A percentile compares a stretch with the other conserved stretches of the same genome.
These are phyloP conservation scores for Myopa testacea DNA, from an alignment of 2,888 invertebrate genomes.

Conservation along the genomic window DNA sequence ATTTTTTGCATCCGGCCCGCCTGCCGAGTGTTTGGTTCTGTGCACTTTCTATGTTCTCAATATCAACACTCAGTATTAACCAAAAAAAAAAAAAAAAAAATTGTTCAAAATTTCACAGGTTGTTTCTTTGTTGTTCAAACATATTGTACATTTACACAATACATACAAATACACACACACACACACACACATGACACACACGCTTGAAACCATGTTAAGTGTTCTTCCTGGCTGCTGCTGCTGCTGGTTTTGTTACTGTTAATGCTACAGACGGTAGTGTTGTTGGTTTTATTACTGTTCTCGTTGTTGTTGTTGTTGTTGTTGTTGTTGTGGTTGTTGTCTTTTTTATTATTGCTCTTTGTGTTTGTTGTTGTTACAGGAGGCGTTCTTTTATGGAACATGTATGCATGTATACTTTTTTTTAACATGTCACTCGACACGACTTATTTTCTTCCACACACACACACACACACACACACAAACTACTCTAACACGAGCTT, in stretches of 20 bases:
- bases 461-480: slow-evolving; percentile 10
- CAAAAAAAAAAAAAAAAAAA: slow-evolving; percentile 9
- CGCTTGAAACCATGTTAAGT: slow-evolving; percentile 32
- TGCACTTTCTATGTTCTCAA: neutral
- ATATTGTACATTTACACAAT: too few relatives aligned
- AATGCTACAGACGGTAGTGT: too few relatives aligned
- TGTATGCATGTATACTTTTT: neutral
- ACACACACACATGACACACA: too few relatives aligned
- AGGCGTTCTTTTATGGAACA: neutral
- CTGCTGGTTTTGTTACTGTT: too few relatives aligned
- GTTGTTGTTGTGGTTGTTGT: neutral
- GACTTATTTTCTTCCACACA: slow-evolving; percentile 16
- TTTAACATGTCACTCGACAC: slow-evolving; percentile 26
- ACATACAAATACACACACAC: neutral
- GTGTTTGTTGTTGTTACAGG: neutral
- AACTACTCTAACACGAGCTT: neutral
- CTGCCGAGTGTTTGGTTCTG: too few relatives aligned
- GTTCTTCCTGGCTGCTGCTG: slow-evolving; percentile 10
- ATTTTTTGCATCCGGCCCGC: neutral
- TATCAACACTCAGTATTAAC: neutral
- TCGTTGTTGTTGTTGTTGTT: slow-evolving; percentile 8
- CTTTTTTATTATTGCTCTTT: neutral
- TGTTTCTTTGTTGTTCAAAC: neutral
- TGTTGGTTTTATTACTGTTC: neutral
- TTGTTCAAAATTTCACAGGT: neutral